phyloP scores from a whole-genome alignment of 2,888 invertebrate species.

The Tridacna gigas region DNA sequence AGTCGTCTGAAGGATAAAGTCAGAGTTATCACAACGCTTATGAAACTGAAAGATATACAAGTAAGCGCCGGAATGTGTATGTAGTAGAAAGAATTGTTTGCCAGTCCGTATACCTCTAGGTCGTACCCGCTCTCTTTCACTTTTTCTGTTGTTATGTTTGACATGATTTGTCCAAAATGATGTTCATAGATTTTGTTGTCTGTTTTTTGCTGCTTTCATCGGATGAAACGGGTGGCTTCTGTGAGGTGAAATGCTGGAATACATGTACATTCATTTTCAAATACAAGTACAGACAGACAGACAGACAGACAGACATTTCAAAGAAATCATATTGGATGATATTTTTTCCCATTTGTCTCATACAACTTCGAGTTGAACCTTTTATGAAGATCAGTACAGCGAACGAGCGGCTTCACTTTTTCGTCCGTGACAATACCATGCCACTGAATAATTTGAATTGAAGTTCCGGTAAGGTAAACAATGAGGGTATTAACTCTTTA shows the following conservation, averaged over 20 bases:
- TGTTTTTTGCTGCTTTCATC: background rate
- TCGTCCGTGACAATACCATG: no score
- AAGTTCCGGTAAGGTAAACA: no score
- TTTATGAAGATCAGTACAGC: no score
- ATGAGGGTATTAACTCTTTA: no score
- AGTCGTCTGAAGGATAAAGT: constrained; percentile 42
- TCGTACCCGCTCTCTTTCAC: constrained; percentile 52
- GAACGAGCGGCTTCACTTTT: no score
- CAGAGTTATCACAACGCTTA: constrained; percentile 47
- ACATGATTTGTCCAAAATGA: background rate
- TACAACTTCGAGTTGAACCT: no score
- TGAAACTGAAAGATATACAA: constrained; percentile 57
- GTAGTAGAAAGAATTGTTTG: constrained; percentile 50
- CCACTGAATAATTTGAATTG: no score
- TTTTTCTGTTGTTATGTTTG: background rate
- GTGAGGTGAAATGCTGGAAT: background rate
- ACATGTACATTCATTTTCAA: background rate
- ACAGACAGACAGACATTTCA: background rate
- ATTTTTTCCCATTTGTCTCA: no score
- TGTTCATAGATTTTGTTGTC: background rate
- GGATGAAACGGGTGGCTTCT: background rate
- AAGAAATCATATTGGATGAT: no score
- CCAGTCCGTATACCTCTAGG: constrained; percentile 58
- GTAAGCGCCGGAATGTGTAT: constrained; percentile 61
- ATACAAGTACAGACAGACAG: background rate